Evolutionary conservation across 2,797 vertebrate species (phyloP), one percentile per base, ranked within the genome.

Genomic region (Melanotaenia boesemani): DNA sequence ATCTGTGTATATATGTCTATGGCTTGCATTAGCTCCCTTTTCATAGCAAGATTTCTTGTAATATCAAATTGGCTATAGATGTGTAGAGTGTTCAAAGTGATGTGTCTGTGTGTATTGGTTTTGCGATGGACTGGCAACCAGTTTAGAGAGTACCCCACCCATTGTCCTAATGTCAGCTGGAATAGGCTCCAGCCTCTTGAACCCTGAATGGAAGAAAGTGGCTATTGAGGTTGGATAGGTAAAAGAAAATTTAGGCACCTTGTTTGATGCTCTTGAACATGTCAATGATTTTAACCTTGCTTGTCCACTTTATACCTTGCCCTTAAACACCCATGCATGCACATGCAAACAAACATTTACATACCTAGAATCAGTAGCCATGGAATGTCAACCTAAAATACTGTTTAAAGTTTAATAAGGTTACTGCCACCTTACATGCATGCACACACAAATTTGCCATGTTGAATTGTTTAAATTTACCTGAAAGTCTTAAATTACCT

Each of bases 341-440:
- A 36, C 61, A 70, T 7, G 2, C 2, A n/a, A 8, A 48, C 20
- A 48, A 48, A 48, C 46, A 9, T n/a, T 9, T 50, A n/a, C 50
- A 63, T 12, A 8, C 28, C 26, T 16, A 70, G 54, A 77, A 72
- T 74, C 70, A 87, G 78, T 58, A 73, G 70, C 67, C 77, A 81
- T 88, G 77, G 86, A 89, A 86, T 78, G 56, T 74, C 73, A 86
- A 85, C 76, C 80, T 86, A 83, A 77, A 58, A 62, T 80, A 65
- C 79, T 86, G 76, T 86, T 88, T 71, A 87, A 87, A 78, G 77
- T 87, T 70, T 87, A 46, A 81, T 48, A 88, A 81, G 75, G 88
- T 74, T 83, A 84, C 81, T 28, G 70, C 34, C 36, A 30, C 58
- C 60, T 63, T 32, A 68, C 9, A 9, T 52, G 48, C 46, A n/a